Evolutionary conservation across 1,140 invertebrate genomes (phyloP).

Genomic region (Nomia melanderi): DNA sequence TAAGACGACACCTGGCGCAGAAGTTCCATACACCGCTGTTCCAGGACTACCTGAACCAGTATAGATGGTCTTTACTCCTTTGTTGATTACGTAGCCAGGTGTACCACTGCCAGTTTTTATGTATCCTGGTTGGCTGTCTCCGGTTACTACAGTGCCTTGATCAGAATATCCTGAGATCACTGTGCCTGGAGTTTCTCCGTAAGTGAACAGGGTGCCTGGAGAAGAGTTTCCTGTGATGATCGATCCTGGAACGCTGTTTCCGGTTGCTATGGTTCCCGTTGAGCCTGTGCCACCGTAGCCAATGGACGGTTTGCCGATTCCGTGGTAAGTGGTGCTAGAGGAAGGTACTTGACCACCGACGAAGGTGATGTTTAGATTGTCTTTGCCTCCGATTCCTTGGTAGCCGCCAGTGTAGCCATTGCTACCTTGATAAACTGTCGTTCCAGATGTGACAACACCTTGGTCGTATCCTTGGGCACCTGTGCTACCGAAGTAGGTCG

Average conservation of each 20-base stretch:
- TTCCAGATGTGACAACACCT: neutral
- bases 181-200: conserved; percentile 47
- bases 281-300: neutral
- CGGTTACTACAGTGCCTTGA: conserved; percentile 46
- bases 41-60: conserved; percentile 25
- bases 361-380: conserved; percentile 14
- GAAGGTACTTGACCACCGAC: neutral
- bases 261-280: conserved; percentile 25
- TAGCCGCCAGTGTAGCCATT: neutral
- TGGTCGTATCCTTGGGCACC: neutral
- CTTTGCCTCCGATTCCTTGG: neutral
- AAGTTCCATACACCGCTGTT: conserved; percentile 37
- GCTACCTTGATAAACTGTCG: neutral
- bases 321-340: neutral
- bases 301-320: neutral
- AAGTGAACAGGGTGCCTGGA: conserved; percentile 41
- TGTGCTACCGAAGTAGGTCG: neutral
- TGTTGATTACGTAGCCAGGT: conserved; percentile 61
- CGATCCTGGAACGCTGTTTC: conserved; percentile 27
- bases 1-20: conserved; percentile 25
- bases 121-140: conserved; percentile 55
- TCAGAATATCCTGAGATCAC: conserved; percentile 28
- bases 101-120: conserved; percentile 50
- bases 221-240: conserved; percentile 42
- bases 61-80: conserved; percentile 59